Evolutionary conservation across 2,888 invertebrate genomes (phyloP), one percentile per base, ranked within the genome.

Genomic region (Drosophila kanekoi): DNA sequence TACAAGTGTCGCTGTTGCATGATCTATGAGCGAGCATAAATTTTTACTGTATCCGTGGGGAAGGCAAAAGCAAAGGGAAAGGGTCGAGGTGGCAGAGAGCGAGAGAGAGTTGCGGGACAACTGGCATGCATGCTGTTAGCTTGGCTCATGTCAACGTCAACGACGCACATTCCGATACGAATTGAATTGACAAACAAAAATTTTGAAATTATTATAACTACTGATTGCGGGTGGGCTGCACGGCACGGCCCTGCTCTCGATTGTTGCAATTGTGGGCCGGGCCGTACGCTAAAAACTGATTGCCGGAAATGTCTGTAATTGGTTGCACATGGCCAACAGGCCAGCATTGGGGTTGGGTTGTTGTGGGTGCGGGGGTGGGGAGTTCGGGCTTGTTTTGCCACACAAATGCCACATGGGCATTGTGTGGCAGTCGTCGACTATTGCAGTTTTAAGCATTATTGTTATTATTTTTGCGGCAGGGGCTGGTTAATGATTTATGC

Each of bases 401-500:
- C 57, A 63, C 38, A 16, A 52, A 52, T 57, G 68, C 70, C 85
- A 58, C 85, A 75, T 69, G 85, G 84, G 87, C 72, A 76, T 79
- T 84, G 86, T 87, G 86, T 86, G 86, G 83, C 83, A 73, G 54
- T 44, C 72, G 65, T 52, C 75, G 81, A 70, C 81, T 69, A 66
- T 73, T 79, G 62, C 84, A 81, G 68, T 81, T 84, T 76, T 76
- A 78, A 81, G 80, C 80, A 84, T 87, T 85, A 84, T 85, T 87
- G 85, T 85, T 87, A 84, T 86, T 84, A 84, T 83, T 81, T 81
- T 65, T 82, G 80, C 59, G 58, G 82, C 71, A 56, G 49, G 67
- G 53, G 78, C 76, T 80, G 71, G 77, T 82, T 85, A 81, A 85
- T 85, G 85, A 85, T 85, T 87, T 86, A 87, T 87, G 80, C 73